phyloP scores from a whole-genome alignment of 2,113 vertebrate species.

The Istiophorus platypterus region DNA sequence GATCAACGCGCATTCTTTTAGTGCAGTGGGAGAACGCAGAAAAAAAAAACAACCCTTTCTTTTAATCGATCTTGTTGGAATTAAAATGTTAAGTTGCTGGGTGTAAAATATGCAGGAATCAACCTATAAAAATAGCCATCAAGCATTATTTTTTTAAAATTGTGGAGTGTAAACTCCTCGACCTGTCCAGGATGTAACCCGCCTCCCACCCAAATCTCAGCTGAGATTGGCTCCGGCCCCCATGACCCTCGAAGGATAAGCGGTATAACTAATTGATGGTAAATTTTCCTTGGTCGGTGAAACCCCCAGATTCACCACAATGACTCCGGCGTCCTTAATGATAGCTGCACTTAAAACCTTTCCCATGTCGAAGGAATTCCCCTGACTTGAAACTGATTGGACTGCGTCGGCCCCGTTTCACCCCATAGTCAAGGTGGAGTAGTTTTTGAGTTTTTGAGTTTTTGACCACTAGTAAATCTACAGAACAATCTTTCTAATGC shows the following conservation, averaged over 20 bases:
- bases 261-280: no score
- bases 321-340: no score
- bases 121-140: neutral
- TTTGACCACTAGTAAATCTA: neutral
- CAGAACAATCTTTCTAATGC: neutral
- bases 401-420: neutral
- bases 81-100: neutral
- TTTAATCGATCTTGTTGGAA: neutral
- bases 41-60: no score
- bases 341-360: no score
- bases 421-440: neutral
- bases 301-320: no score
- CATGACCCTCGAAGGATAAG: no score
- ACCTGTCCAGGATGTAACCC: no score
- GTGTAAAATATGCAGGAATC: neutral
- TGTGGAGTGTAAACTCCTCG: neutral
- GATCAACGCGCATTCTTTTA: slow-evolving; percentile 1
- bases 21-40: no score
- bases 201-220: no score
- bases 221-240: no score
- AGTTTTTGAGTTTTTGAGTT: no score
- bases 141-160: neutral
- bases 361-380: neutral
- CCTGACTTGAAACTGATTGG: neutral
- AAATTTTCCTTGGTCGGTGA: no score